Conservation (phyloP, 2,113 vertebrate species). For the Alces alces region DNA sequence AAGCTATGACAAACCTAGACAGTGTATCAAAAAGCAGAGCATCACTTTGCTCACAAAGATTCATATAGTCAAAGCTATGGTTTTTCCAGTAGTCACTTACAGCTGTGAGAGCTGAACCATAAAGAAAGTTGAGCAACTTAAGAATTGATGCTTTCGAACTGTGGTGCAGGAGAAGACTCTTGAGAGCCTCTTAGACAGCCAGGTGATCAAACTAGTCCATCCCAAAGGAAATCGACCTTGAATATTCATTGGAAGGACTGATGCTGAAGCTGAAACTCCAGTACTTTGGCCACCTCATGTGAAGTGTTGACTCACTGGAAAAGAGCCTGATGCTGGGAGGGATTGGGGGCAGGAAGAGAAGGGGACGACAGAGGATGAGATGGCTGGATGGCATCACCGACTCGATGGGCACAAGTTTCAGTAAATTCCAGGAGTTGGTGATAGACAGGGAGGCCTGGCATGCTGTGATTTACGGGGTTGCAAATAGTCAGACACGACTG, state of each 20-base stretch:
- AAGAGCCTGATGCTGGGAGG: background rate
- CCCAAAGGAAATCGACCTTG: background rate
- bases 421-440: background rate
- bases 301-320: background rate
- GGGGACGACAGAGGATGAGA: accelerated
- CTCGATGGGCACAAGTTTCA: background rate
- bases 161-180: background rate
- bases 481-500: no score
- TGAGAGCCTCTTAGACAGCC: background rate
- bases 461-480: no score
- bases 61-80: background rate
- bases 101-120: background rate
- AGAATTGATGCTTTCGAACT: background rate
- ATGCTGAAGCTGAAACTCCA: background rate
- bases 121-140: background rate
- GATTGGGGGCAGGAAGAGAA: background rate
- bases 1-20: background rate
- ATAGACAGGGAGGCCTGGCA: no score
- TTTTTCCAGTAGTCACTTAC: background rate
- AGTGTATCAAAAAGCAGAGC: background rate
- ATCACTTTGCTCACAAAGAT: background rate
- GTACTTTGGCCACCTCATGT: background rate
- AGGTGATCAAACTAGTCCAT: background rate
- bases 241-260: background rate
- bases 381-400: background rate